Evolutionary conservation across 2,797 vertebrate genomes (phyloP).

Genomic region (Cynopterus sphinx): DNA sequence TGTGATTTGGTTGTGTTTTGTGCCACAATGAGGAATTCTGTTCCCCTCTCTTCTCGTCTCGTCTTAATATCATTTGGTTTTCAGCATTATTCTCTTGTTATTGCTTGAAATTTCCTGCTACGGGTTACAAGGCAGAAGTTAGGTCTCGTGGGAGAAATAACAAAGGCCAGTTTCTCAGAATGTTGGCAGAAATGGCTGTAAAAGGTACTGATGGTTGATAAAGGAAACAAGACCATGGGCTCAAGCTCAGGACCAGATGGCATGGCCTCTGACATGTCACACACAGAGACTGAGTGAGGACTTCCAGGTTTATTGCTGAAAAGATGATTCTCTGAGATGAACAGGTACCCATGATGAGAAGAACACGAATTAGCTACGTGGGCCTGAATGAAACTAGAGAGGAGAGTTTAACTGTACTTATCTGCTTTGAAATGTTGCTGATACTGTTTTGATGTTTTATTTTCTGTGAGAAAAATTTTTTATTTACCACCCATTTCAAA

Average conservation of each 20-base stretch:
- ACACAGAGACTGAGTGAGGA: neutral
- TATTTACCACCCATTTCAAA: neutral
- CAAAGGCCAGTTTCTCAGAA: neutral
- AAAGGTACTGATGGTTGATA: neutral
- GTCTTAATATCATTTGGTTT: neutral
- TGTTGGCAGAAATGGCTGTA: neutral
- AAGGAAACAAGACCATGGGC: neutral
- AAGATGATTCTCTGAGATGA: neutral
- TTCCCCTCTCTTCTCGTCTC: neutral
- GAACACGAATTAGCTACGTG: neutral
- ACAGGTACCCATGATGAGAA: neutral
- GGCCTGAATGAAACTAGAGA: neutral
- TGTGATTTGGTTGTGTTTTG: neutral
- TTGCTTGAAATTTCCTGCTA: neutral
- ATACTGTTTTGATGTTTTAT: neutral
- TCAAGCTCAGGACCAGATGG: too few species aligned
- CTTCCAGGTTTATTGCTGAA: neutral
- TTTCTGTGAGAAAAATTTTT: neutral
- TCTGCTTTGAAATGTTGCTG: neutral
- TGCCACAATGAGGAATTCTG: neutral
- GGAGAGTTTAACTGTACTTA: neutral
- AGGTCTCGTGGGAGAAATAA: neutral
- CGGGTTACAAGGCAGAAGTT: neutral
- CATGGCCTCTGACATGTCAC: rapidly evolving
- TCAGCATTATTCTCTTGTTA: conserved; percentile 1